Evolutionary conservation across 2,888 invertebrate species (phyloP).

Genomic region (Pandemis heparana): DNA sequence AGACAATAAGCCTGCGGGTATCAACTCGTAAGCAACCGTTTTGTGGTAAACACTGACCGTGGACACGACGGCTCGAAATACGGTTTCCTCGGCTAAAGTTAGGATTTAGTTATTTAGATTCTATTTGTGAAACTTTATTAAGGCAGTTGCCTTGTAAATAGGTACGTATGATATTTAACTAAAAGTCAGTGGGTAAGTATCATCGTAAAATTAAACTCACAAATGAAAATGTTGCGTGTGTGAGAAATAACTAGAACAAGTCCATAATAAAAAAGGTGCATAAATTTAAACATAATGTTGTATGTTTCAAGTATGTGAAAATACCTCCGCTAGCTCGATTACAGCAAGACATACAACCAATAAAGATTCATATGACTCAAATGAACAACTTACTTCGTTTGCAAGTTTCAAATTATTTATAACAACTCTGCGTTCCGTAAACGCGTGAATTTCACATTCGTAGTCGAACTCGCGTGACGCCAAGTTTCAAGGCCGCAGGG

Average conservation of each 20-base stretch:
- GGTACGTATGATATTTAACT: too few relatives aligned
- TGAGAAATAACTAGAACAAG: too few relatives aligned
- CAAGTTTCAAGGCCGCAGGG: conserved; percentile 29
- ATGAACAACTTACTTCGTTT: neutral
- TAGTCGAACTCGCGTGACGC: conserved; percentile 26
- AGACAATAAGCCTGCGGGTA: too few relatives aligned
- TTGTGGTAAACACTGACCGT: conserved; percentile 2
- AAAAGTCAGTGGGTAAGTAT: too few relatives aligned
- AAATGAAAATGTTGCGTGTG: too few relatives aligned
- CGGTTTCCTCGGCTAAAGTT: conserved; percentile 9
- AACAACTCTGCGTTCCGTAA: conserved; percentile 20
- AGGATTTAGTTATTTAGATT: neutral
- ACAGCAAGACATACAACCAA: neutral
- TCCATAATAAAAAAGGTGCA: too few relatives aligned
- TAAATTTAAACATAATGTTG: neutral
- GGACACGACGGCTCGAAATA: conserved; percentile 1
- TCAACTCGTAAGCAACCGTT: conserved; percentile 12
- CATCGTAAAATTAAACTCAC: too few relatives aligned
- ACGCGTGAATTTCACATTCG: conserved; percentile 31
- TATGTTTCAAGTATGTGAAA: neutral
- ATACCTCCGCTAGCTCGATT: neutral
- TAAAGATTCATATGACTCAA: neutral
- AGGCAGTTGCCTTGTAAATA: too few relatives aligned
- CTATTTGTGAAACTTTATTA: neutral
- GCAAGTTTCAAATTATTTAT: conserved; percentile 11